Percentiles rank a stretch among this genome's conserved stretches.
These are phyloP conservation scores for Hyles euphorbiae DNA, from an alignment of 1,140 invertebrate species.

Conservation along the genomic window DNA sequence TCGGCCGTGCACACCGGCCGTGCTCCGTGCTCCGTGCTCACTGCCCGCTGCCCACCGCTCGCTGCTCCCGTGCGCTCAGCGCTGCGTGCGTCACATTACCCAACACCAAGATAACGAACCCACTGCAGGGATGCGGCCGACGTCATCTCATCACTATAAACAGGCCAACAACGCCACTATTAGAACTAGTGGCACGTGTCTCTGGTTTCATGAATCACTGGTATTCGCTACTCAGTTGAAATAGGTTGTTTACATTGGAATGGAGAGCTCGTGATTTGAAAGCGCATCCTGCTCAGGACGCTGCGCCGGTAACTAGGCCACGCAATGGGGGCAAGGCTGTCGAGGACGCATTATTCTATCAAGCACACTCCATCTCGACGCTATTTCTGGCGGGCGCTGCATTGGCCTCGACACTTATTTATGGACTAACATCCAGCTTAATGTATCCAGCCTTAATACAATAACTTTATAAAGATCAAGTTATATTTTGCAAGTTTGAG, in stretches of 20 bases:
- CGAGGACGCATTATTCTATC: slow-evolving; percentile 61
- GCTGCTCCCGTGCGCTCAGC: neutral
- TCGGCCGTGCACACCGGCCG: slow-evolving; percentile 11
- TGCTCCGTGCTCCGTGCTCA: neutral
- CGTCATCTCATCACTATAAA: slow-evolving; percentile 2
- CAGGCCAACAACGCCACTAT: slow-evolving; percentile 1
- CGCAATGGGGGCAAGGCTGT: slow-evolving; percentile 55
- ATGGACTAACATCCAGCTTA: slow-evolving; percentile 9
- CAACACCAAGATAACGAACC: slow-evolving; percentile 1
- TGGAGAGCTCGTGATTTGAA: slow-evolving; percentile 15
- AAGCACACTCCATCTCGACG: slow-evolving; percentile 41
- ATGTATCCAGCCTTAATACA: neutral
- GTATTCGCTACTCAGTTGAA: no score
- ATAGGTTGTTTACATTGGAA: no score
- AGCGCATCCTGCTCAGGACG: slow-evolving; percentile 48
- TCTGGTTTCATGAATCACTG: neutral
- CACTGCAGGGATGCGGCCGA: neutral
- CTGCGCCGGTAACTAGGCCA: slow-evolving; percentile 45
- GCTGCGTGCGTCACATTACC: neutral
- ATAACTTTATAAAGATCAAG: neutral
- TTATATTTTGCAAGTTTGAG: neutral
- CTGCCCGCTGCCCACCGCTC: neutral
- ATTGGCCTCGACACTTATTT: slow-evolving; percentile 24
- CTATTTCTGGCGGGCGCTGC: slow-evolving; percentile 35
- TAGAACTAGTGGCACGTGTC: neutral